A percentile compares a stretch with the other conserved stretches of the same genome.
Evolutionary conservation across 2,888 invertebrate genomes (phyloP).

Genomic region (Andrena bucephala): DNA sequence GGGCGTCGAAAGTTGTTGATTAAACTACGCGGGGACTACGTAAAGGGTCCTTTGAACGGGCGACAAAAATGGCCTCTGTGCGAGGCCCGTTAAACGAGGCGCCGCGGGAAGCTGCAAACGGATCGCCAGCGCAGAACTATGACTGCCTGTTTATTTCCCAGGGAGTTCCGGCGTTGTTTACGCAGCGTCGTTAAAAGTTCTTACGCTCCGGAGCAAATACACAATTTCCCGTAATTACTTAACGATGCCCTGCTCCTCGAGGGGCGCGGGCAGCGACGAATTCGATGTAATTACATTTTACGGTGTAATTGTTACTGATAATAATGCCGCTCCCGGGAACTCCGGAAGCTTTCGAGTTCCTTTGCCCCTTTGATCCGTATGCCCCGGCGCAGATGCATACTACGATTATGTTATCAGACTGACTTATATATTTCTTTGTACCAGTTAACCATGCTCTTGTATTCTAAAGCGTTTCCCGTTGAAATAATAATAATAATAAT

Average conservation of each 20-base stretch:
- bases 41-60: conserved; percentile 6
- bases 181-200: conserved; percentile 12
- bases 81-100: neutral
- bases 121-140: conserved; percentile 18
- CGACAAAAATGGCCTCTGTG: neutral
- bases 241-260: conserved; percentile 10
- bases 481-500: no score
- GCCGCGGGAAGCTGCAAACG: conserved; percentile 6
- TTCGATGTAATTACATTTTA: conserved; percentile 1
- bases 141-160: conserved; percentile 45
- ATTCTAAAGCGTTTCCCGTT: no score
- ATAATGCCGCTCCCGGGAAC: neutral
- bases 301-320: conserved; percentile 7
- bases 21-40: conserved; percentile 6
- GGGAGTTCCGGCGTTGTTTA: conserved; percentile 17
- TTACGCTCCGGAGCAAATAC: conserved; percentile 27
- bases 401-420: no score
- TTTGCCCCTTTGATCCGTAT: neutral
- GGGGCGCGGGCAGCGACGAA: neutral
- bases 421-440: no score
- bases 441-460: no score
- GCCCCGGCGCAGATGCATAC: no score
- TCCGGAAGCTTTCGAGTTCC: neutral
- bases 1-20: conserved; percentile 21
- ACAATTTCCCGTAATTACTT: conserved; percentile 47